phyloP scores from a whole-genome alignment of 2,888 invertebrate genomes.

The Apamea sordens region DNA sequence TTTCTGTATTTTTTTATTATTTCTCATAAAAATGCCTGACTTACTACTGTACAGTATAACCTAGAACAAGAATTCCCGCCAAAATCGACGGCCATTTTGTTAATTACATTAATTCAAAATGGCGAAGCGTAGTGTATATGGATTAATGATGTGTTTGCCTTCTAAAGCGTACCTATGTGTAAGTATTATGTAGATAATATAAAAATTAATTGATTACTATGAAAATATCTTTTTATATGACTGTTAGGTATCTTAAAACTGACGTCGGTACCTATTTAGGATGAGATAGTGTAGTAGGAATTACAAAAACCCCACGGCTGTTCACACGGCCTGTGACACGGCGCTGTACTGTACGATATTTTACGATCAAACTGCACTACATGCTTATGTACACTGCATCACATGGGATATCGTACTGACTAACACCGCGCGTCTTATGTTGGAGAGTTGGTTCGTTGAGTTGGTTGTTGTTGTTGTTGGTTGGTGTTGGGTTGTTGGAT shows the following conservation, averaged over 20 bases:
- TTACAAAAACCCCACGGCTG: background rate
- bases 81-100: conserved; percentile 66
- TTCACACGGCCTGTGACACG: no score
- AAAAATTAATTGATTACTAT: conserved; percentile 58
- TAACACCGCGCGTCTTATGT: no score
- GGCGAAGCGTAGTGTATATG: conserved; percentile 64
- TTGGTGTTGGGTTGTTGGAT: no score
- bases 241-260: conserved; percentile 12
- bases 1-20: conserved; percentile 67
- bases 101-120: conserved; percentile 67
- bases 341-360: background rate
- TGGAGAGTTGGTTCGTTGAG: no score
- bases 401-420: no score
- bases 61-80: conserved; percentile 62
- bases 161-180: conserved; percentile 57
- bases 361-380: background rate
- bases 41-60: conserved; percentile 68
- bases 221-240: conserved; percentile 60
- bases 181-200: conserved; percentile 41
- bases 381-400: no score
- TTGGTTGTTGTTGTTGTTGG: no score
- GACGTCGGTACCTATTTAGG: background rate
- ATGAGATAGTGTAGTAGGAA: background rate
- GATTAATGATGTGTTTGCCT: conserved; percentile 45
- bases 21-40: conserved; percentile 73